A percentile compares a stretch with the other conserved stretches of the same genome.
phyloP scores from a whole-genome alignment of 2,113 vertebrate genomes.

The Alces alces region DNA sequence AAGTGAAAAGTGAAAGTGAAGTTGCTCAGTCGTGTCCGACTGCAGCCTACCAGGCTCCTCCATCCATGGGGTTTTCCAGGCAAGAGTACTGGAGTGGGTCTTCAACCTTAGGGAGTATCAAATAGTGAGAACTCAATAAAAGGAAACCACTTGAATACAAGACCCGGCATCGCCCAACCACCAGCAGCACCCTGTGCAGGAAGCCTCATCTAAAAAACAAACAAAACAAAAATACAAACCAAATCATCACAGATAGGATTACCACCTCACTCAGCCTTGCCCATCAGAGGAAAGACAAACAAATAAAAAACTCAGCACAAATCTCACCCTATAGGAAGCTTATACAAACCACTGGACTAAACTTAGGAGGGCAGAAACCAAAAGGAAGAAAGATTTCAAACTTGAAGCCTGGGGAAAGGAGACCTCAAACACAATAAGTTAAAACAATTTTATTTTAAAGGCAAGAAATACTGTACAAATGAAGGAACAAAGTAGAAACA shows the following conservation, averaged over 20 bases:
- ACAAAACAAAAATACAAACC: not conserved
- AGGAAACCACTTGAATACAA: not conserved
- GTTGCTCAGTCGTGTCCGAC: too few species aligned
- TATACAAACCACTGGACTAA: not conserved
- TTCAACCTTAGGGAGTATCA: not conserved
- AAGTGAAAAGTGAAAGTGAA: too few species aligned
- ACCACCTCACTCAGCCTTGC: not conserved
- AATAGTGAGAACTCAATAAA: not conserved
- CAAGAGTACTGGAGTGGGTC: too few species aligned
- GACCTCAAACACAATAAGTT: not conserved
- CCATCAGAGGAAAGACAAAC: not conserved
- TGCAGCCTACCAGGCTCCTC: too few species aligned
- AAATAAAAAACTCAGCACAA: not conserved
- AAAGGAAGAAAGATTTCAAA: not conserved
- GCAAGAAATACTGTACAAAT: not conserved
- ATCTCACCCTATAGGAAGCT: not conserved
- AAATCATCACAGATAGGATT: not conserved
- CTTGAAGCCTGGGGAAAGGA: not conserved
- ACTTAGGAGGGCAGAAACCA: not conserved
- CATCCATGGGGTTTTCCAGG: too few species aligned
- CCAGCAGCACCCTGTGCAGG: not conserved
- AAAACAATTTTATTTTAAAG: not conserved
- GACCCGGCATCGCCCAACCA: accelerated
- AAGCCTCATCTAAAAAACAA: not conserved
- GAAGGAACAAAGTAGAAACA: not conserved